phyloP scores from a whole-genome alignment of 2,797 vertebrate species.

The Poeciliopsis presidionis region DNA sequence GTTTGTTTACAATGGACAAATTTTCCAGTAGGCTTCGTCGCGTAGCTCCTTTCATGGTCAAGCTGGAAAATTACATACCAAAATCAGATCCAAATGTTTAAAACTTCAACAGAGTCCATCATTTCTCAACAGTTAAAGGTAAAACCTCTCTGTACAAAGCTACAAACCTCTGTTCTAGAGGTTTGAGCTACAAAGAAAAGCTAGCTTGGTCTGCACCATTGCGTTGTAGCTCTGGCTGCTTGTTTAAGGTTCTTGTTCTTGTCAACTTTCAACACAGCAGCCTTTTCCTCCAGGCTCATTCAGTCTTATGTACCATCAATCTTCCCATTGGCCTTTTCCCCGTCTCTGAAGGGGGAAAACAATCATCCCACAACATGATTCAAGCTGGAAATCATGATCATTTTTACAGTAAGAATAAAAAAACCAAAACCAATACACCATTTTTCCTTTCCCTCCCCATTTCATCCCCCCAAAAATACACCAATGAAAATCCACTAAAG shows the following conservation, averaged over 20 bases:
- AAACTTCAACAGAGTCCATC: background rate
- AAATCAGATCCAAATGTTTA: background rate
- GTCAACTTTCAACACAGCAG: background rate
- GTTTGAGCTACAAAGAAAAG: too few species aligned
- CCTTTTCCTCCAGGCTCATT: background rate
- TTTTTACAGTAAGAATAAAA: background rate
- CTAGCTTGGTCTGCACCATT: background rate
- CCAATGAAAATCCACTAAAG: background rate
- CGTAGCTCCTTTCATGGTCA: background rate
- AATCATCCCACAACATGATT: background rate
- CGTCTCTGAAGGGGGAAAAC: background rate
- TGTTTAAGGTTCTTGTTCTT: background rate
- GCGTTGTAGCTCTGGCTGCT: background rate
- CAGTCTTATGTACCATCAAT: background rate
- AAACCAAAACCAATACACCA: background rate
- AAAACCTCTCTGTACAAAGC: background rate
- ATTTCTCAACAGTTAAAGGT: background rate
- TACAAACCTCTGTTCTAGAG: background rate
- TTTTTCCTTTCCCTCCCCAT: background rate
- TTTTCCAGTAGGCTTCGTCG: background rate
- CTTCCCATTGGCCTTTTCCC: background rate
- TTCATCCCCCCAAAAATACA: background rate
- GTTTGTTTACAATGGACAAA: background rate
- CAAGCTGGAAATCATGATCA: background rate
- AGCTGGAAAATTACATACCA: background rate